phyloP scores from a whole-genome alignment of 2,888 invertebrate species.

The Furcula furcula region DNA sequence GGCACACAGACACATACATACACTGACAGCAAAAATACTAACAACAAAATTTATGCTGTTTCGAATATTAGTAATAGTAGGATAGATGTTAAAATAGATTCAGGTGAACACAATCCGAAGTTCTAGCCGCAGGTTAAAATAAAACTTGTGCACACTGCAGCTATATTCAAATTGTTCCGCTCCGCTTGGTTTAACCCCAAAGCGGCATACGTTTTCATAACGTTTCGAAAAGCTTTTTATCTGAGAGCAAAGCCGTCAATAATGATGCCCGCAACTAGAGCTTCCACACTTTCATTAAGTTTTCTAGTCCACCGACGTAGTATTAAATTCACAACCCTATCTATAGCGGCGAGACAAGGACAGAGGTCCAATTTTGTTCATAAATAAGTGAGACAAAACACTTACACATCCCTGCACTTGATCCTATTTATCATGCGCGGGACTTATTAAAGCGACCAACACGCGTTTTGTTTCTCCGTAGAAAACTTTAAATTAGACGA shows the following conservation, averaged over 20 bases:
- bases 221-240: slow-evolving; percentile 61
- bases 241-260: slow-evolving; percentile 64
- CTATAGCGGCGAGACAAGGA: slow-evolving; percentile 42
- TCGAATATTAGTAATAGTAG: too few species aligned
- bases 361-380: slow-evolving; percentile 27
- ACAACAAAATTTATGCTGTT: too few species aligned
- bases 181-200: slow-evolving; percentile 51
- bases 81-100: not conserved
- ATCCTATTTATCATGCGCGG: slow-evolving; percentile 76
- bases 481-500: slow-evolving; percentile 58
- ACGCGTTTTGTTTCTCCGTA: slow-evolving; percentile 61
- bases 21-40: too few species aligned
- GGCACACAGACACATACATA: too few species aligned
- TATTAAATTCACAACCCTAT: slow-evolving; percentile 54
- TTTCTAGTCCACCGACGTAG: slow-evolving; percentile 59
- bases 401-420: slow-evolving; percentile 54
- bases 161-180: slow-evolving; percentile 42
- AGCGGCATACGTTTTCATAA: slow-evolving; percentile 67
- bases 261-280: slow-evolving; percentile 64
- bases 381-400: slow-evolving; percentile 40
- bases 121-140: slow-evolving; percentile 29
- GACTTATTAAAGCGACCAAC: slow-evolving; percentile 77
- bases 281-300: slow-evolving; percentile 70
- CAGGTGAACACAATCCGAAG: slow-evolving; percentile 8
- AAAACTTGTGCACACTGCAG: slow-evolving; percentile 26